Evolutionary conservation across 2,888 invertebrate species (phyloP).

Genomic region (Cephus nigrinus): DNA sequence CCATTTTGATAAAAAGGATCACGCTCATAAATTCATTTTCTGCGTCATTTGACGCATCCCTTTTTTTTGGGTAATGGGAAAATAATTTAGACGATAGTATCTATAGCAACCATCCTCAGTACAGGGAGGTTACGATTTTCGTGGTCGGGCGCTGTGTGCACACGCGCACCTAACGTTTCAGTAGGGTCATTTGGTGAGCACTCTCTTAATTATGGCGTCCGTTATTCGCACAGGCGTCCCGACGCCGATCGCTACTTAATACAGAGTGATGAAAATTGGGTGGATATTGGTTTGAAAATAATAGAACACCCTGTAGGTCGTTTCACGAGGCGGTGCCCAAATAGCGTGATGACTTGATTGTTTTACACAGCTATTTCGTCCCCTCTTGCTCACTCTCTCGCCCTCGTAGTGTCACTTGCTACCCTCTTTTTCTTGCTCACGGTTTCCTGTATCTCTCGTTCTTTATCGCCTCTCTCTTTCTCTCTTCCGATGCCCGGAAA

Average conservation of each 20-base stretch:
- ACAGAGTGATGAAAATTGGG: neutral
- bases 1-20: conserved; percentile 20
- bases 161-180: too few relatives aligned
- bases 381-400: conserved; percentile 23
- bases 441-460: conserved; percentile 9
- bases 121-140: neutral
- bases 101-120: neutral
- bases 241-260: too few relatives aligned
- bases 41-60: conserved; percentile 11
- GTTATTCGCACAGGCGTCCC: too few relatives aligned
- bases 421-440: neutral
- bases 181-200: too few relatives aligned
- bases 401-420: conserved; percentile 11
- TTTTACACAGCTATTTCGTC: conserved; percentile 43
- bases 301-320: conserved; percentile 22
- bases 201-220: too few relatives aligned
- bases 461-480: conserved; percentile 23
- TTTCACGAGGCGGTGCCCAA: conserved; percentile 34
- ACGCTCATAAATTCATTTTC: conserved; percentile 28
- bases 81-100: neutral
- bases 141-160: too few relatives aligned
- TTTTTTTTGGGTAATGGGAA: neutral
- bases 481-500: conserved; percentile 18
- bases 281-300: conserved; percentile 24
- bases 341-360: conserved; percentile 52